Base-by-base conservation (phyloP, 37 sponge, comb jelly and placozoan genomes). In the Corticium candelabrum region DNA sequence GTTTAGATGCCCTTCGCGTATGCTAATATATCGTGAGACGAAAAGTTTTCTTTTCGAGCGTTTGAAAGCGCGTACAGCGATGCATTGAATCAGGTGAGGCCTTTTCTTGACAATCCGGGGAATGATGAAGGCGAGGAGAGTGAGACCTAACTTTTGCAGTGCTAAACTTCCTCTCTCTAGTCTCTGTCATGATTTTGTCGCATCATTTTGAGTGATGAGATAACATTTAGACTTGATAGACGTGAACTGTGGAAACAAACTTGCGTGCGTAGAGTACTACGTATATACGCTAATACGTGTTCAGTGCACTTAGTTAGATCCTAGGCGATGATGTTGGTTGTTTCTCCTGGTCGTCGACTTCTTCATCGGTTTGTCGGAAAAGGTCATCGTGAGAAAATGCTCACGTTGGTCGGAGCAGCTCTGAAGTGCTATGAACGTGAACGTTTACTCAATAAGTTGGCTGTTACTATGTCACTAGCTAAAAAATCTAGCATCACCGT, bases 101-200 rank as follows among this genome's bases (percentile, higher is more conserved):
- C n/a, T n/a, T n/a, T n/a, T n/a, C n/a, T n/a, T n/a, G n/a, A n/a
- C n/a, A n/a, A n/a, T n/a, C n/a, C n/a, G n/a, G n/a, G n/a, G n/a
- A n/a, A n/a, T n/a, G n/a, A n/a, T n/a, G n/a, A n/a, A n/a, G n/a
- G n/a, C n/a, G n/a, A n/a, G n/a, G n/a, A n/a, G n/a, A n/a, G n/a
- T n/a, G n/a, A n/a, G n/a, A n/a, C n/a, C n/a, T n/a, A n/a, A n/a
- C n/a, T n/a, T n/a, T n/a, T n/a, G 70, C 37, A 89, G 2, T 84
- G 89, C 33, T 83, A 92, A 35, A 41, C 92, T 38, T 93, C 92
- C 78, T 92, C 92, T 84, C 92, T 96, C 85, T 92, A 93, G 5
- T 96, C 92, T 86, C 92, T 93, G 81, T 96, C 92, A 78, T 92
- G 87, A 67, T 73, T 71, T 1, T 41, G 84, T 1, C 79, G 77